Evolutionary conservation across 2,797 vertebrate species (phyloP).

Genomic region (Cossypha polioptera): DNA sequence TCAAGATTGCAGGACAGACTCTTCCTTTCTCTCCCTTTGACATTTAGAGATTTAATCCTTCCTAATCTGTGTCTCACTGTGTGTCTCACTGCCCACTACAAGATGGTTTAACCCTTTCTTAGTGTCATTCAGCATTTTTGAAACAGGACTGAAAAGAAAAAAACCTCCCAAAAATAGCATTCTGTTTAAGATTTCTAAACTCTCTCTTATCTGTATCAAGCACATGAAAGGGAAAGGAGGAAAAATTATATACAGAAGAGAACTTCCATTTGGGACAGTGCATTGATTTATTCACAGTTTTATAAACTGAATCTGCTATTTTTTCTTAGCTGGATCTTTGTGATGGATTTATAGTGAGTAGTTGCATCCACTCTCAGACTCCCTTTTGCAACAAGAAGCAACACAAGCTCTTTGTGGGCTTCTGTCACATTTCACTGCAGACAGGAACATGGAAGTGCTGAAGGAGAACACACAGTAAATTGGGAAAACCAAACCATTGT

Average conservation of each 20-base stretch:
- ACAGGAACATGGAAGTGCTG: background rate
- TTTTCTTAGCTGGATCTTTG: background rate
- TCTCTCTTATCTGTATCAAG: background rate
- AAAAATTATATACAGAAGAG: background rate
- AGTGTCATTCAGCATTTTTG: background rate
- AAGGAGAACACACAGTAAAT: background rate
- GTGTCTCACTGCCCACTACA: background rate
- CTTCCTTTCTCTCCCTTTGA: background rate
- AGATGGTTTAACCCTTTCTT: background rate
- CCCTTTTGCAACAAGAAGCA: background rate
- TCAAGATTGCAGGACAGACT: background rate
- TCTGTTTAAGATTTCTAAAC: background rate
- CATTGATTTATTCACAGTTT: background rate
- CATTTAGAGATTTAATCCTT: constrained; percentile 21
- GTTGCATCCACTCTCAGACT: background rate
- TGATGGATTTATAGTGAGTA: background rate
- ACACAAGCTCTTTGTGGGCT: background rate
- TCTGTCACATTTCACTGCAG: background rate
- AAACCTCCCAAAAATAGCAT: background rate
- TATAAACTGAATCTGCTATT: background rate
- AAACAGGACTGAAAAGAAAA: background rate
- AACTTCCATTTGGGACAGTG: background rate
- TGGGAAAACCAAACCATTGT: background rate
- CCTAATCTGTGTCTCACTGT: background rate
- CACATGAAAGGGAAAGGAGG: background rate